Percentiles rank a stretch among this genome's conserved stretches.
These are phyloP conservation scores for Glareola pratincola DNA, from an alignment of 2,113 vertebrate species.

Conservation along the genomic window DNA sequence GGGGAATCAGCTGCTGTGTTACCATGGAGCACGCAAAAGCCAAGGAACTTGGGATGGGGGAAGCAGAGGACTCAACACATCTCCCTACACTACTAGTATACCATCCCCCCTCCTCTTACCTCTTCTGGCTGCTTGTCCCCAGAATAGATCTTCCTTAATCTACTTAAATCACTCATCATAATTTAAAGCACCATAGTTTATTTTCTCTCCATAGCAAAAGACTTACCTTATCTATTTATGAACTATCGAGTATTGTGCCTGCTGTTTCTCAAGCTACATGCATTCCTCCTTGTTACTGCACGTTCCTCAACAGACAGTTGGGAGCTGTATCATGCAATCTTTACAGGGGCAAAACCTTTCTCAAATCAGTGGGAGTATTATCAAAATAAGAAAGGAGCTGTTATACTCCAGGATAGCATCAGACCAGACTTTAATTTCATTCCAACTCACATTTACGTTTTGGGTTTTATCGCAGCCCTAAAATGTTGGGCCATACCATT, in stretches of 20 bases:
- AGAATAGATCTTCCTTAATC: background rate
- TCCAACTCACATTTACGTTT: background rate
- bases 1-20: background rate
- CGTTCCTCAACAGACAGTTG: background rate
- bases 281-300: background rate
- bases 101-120: background rate
- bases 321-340: background rate
- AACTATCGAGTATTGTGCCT: background rate
- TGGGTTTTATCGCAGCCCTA: background rate
- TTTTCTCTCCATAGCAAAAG: constrained; percentile 8
- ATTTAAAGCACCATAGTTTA: background rate
- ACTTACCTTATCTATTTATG: constrained; percentile 19
- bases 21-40: background rate
- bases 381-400: background rate
- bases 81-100: background rate
- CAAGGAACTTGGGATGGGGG: background rate
- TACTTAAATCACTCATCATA: background rate
- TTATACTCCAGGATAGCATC: background rate
- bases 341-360: background rate
- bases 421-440: background rate
- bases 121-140: background rate
- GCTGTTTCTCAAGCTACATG: background rate
- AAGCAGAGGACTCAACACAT: background rate
- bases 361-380: background rate
- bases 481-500: background rate